phyloP scores from a whole-genome alignment of 2,113 vertebrate genomes.

The Petrocephalus zakoni region DNA sequence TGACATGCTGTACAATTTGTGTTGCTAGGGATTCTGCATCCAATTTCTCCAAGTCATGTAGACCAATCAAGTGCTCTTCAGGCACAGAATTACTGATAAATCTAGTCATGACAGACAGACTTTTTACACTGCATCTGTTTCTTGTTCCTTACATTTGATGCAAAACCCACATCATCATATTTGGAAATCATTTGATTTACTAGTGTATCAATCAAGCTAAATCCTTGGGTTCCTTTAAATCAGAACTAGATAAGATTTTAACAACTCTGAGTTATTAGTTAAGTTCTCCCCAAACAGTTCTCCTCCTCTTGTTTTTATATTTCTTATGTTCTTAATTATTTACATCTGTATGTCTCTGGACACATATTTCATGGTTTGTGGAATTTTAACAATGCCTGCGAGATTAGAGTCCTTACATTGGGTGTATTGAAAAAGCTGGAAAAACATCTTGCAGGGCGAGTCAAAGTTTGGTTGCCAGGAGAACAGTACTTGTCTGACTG shows the following conservation, averaged over 20 bases:
- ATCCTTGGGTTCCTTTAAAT: too few species aligned
- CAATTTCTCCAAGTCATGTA: background rate
- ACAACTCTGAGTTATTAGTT: too few species aligned
- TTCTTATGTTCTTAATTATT: background rate
- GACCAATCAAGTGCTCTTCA: background rate
- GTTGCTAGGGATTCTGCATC: background rate
- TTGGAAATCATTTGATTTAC: background rate
- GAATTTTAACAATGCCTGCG: background rate
- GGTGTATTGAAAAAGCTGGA: background rate
- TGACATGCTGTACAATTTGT: background rate
- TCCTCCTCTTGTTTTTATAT: too few species aligned
- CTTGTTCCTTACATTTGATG: background rate
- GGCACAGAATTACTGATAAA: background rate
- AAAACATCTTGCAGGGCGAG: too few species aligned
- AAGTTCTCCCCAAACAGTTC: too few species aligned
- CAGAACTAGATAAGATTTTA: too few species aligned
- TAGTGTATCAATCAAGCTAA: background rate
- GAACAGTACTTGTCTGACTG: too few species aligned
- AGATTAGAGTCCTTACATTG: background rate
- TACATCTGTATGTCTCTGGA: background rate
- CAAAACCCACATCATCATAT: background rate
- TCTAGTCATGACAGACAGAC: background rate
- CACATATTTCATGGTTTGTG: background rate
- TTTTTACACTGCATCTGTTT: background rate
- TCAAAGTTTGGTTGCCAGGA: too few species aligned